A percentile compares a stretch with the other conserved stretches of the same genome.
Evolutionary conservation across 2,113 vertebrate species (phyloP).

Genomic region (Hypanus sabinus): DNA sequence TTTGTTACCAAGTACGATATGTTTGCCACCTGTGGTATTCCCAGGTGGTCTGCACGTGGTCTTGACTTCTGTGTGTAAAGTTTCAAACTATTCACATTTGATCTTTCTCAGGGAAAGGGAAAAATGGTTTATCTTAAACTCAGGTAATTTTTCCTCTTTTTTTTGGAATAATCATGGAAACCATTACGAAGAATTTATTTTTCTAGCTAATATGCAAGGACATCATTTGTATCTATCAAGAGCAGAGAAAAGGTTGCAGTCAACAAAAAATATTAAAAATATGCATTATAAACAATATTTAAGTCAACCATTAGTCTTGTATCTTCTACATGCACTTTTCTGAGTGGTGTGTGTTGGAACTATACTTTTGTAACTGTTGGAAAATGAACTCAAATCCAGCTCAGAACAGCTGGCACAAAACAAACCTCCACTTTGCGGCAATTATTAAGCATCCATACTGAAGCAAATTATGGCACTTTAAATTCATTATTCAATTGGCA

Average conservation of each 20-base stretch:
- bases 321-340: not conserved
- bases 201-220: not conserved
- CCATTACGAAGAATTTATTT: not conserved
- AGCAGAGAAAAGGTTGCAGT: not conserved
- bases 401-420: not conserved
- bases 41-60: too few relatives aligned
- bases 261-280: not conserved
- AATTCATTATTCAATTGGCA: not conserved
- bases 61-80: too few relatives aligned
- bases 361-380: not conserved
- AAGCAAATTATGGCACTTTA: constrained; percentile 4
- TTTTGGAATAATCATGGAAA: not conserved
- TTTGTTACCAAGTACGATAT: too few relatives aligned
- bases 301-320: not conserved
- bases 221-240: not conserved
- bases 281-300: not conserved
- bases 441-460: not conserved
- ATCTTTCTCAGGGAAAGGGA: too few relatives aligned
- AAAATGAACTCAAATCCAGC: not conserved
- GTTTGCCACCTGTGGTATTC: too few relatives aligned
- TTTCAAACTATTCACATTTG: too few relatives aligned
- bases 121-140: too few relatives aligned
- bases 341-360: not conserved
- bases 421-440: not conserved
- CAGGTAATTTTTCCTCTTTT: too few relatives aligned